phyloP scores from a whole-genome alignment of 2,797 vertebrate species.

The Pristis pectinata region DNA sequence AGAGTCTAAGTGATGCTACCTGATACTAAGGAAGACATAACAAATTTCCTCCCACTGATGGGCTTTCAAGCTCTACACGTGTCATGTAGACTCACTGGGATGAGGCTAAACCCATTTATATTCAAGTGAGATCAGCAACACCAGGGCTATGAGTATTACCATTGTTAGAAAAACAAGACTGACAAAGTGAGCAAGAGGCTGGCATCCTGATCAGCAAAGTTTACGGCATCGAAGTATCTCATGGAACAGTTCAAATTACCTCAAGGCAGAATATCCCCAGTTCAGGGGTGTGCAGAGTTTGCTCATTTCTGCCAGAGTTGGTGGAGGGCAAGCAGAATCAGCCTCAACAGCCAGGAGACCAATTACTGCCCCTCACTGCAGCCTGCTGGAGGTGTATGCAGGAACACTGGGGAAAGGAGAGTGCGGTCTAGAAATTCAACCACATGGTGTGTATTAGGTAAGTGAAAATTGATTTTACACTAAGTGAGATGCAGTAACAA shows the following conservation, averaged over 20 bases:
- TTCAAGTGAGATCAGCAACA: neutral
- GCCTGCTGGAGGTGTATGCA: neutral
- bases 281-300: neutral
- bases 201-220: neutral
- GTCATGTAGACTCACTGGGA: neutral
- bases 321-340: neutral
- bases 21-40: neutral
- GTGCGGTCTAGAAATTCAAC: too few relatives aligned
- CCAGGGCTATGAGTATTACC: neutral
- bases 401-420: too few relatives aligned
- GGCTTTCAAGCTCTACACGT: neutral
- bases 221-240: neutral
- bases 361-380: neutral
- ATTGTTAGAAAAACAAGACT: neutral
- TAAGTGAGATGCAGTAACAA: too few relatives aligned
- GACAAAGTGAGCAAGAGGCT: neutral
- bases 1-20: neutral
- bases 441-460: too few relatives aligned
- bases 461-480: too few relatives aligned
- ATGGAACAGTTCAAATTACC: neutral
- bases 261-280: neutral
- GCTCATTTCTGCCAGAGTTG: neutral
- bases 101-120: neutral
- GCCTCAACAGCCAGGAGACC: neutral
- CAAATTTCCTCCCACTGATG: neutral